Conservation (phyloP, 1,140 invertebrate genomes). For the Batillaria attramentaria region DNA sequence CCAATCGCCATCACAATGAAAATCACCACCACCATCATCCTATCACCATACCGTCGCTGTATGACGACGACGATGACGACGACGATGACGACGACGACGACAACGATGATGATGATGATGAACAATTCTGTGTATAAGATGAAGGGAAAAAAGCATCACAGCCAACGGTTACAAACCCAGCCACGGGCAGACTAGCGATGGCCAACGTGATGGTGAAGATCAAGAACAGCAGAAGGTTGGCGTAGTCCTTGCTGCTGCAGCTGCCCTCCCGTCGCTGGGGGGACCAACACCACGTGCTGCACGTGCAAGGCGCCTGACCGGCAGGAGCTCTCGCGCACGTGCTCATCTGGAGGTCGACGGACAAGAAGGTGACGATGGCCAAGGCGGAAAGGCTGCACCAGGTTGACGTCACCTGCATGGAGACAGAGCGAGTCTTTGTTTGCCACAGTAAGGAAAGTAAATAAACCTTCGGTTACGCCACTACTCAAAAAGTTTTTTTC, state of each 20-base stretch:
- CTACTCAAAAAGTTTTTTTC: no score
- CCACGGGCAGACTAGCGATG: conserved; percentile 52
- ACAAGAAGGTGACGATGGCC: conserved; percentile 53
- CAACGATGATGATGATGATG: no score
- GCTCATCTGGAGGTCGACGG: conserved; percentile 42
- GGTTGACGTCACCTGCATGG: conserved; percentile 53
- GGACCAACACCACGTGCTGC: neutral
- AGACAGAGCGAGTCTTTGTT: conserved; percentile 43
- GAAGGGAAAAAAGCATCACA: no score
- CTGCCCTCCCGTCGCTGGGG: neutral
- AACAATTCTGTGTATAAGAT: no score
- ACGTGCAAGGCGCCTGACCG: neutral
- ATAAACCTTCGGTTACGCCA: no score
- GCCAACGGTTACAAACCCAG: no score
- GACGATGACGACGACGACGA: no score
- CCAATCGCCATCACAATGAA: no score
- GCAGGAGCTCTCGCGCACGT: neutral
- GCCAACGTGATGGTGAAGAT: conserved; percentile 45
- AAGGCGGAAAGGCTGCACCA: conserved; percentile 56
- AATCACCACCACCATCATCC: no score
- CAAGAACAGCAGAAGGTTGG: conserved; percentile 37
- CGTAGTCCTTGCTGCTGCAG: conserved; percentile 23
- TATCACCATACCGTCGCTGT: no score
- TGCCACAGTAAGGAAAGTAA: no score
- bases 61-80: no score